Evolutionary conservation across 1,140 invertebrate species (phyloP).

Genomic region (Octopus bimaculoides): DNA sequence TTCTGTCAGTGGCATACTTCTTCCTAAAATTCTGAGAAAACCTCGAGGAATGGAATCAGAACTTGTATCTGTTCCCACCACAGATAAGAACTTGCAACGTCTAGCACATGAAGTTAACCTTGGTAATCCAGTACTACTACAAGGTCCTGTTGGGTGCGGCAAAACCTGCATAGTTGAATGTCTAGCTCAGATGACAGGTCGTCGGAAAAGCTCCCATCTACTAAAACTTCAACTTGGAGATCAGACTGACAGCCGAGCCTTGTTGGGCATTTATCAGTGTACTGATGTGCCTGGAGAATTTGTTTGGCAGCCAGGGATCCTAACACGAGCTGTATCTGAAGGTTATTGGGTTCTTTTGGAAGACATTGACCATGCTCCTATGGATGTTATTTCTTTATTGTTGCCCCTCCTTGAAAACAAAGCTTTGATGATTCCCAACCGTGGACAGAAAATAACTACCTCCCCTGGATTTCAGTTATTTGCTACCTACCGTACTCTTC

Average conservation of each 20-base stretch:
- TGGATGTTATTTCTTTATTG: constrained; percentile 88
- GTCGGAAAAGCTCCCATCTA: constrained; percentile 57
- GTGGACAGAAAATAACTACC: constrained; percentile 75
- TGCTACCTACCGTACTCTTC: constrained; percentile 65
- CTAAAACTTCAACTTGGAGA: constrained; percentile 92
- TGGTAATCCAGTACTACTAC: constrained; percentile 71
- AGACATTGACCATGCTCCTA: constrained; percentile 90
- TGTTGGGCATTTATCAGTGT: constrained; percentile 92
- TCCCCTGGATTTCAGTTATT: constrained; percentile 87
- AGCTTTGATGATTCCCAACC: constrained; percentile 80
- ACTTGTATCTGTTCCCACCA: constrained; percentile 50
- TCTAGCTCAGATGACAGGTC: constrained; percentile 76
- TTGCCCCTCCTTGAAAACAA: constrained; percentile 81
- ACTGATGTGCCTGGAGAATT: constrained; percentile 97
- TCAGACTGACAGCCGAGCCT: constrained; percentile 90
- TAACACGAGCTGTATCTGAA: constrained; percentile 73
- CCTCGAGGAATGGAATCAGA: background rate
- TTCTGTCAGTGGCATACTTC: constrained; percentile 15
- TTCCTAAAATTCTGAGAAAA: constrained; percentile 12
- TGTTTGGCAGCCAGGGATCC: constrained; percentile 85
- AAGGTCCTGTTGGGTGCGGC: constrained; percentile 90
- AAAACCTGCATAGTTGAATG: constrained; percentile 91
- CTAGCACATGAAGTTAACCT: constrained; percentile 51
- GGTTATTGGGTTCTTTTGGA: constrained; percentile 93
- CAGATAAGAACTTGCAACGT: constrained; percentile 40